Base-by-base conservation (phyloP, 1,140 invertebrate species). In the Druon quercuslanigerum region DNA sequence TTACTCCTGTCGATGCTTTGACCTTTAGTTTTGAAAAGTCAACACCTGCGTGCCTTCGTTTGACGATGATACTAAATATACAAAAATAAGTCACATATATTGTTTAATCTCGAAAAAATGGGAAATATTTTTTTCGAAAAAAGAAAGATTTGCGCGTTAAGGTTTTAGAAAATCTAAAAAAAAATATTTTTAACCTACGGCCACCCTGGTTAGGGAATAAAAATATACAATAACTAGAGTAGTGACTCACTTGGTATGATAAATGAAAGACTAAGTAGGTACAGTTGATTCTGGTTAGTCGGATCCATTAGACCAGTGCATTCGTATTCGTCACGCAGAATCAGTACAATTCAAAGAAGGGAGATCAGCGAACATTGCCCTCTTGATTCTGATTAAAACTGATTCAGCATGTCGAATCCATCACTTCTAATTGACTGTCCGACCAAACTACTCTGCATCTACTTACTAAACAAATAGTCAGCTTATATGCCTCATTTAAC, bases 331-430 rank as follows among this genome's bases (percentile, higher is more conserved):
- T 66, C 57, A 66, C 25, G 33, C 57, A 66, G 25, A 40, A 66
- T 66, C 25, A 66, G 25, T 66, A 57, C 20, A 66, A 33, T 66
- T 66, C 25, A 33, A 66, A 66, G 57, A 66, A 33, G 57, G 25
- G 25, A 66, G 57, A 66, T 66, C 57, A 33, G 57, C 57, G 57
- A 40, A 33, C 57, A 66, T 66, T 66, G 57, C 57, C 57, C 57
- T 60, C 57, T 12, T 66, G 25, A 66, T 40, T 66, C 20, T 66
- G 57, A 66, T 66, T 66, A 66, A 33, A 16, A 66, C 57, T 66
- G 57, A 66, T 66, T 66, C 57, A 66, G 57, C 57, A 66, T 66
- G 33, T 66, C 57, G 57, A 66, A 66, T 66, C 57, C 57, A 66
- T 66, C 57, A 66, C 57, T 40, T 66, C 57, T 66, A 66, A 66